Evolutionary conservation across 2,888 invertebrate species (phyloP), one percentile per base, ranked within the genome.

Genomic region (Perizoma flavofasciatum): DNA sequence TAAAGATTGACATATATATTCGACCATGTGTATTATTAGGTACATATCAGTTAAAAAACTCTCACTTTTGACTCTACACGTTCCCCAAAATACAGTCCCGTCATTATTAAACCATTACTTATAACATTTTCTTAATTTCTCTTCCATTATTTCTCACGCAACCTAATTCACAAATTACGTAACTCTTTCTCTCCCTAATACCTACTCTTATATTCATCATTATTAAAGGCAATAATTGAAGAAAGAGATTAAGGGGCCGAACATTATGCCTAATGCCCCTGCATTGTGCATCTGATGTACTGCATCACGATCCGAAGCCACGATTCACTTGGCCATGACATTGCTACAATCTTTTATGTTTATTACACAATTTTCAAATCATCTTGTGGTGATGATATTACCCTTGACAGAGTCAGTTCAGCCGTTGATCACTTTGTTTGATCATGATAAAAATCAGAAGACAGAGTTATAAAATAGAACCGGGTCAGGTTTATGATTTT

Each of bases 291-390:
- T 85, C 85, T 84, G n/a, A n/a, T n/a, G 79, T 82, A 73, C 80
- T 77, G 81, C 84, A 84, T 89, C 88, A 89, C 88, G 88, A 87
- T 77, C 77, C 63, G 67, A 74, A 75, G 71, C 73, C 85, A 86
- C 83, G 85, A 82, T 75, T 81, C 72, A 76, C 73, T 82, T 81
- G 85, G 75, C 88, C 89, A 77, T 89, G 89, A 88, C 89, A 88
- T 87, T 88, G 88, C 86, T 71, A 72, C 79, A 83, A 82, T 77
- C 72, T 78, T 77, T 79, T 77, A 61, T 71, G 75, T 79, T 78
- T 66, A 70, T 66, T 65, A 63, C 64, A 66, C 57, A 66, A 65
- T 66, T 66, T 68, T 62, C 59, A 43, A 65, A 61, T 66, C 63
- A 65, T 66, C 61, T 52, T 33, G 45, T 59, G 56, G 59, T 63